Percentiles rank a stretch among this genome's conserved stretches.
phyloP scores from a whole-genome alignment of 1,140 invertebrate species.

The Bombus picipes region DNA sequence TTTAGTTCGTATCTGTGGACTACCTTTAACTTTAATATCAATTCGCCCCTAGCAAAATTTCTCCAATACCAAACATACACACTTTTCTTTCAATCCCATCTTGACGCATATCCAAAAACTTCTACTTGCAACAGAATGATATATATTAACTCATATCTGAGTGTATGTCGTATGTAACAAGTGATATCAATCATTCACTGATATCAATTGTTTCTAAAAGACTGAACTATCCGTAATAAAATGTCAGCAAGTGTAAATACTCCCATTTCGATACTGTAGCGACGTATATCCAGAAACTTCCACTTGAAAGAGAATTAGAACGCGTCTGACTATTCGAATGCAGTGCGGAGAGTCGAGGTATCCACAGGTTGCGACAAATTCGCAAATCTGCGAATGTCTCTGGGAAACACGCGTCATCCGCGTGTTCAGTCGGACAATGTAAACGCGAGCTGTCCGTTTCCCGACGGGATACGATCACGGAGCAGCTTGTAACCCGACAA shows the following conservation, averaged over 20 bases:
- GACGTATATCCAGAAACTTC: not conserved
- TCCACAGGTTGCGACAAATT: not conserved
- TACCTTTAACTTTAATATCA: too few relatives aligned
- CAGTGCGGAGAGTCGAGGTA: not conserved
- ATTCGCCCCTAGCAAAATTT: too few relatives aligned
- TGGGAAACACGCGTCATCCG: not conserved
- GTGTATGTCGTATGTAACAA: too few relatives aligned
- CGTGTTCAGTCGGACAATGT: not conserved
- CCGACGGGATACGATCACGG: slow-evolving; percentile 3
- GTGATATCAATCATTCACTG: too few relatives aligned
- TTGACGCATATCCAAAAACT: too few relatives aligned
- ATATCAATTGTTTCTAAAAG: too few relatives aligned
- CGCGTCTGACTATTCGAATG: not conserved
- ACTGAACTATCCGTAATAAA: too few relatives aligned
- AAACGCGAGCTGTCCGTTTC: slow-evolving; percentile 3
- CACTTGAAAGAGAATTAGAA: not conserved
- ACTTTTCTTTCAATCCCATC: too few relatives aligned
- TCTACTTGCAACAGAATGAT: too few relatives aligned
- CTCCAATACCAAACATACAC: too few relatives aligned
- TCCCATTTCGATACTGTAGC: not conserved
- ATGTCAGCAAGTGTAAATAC: not conserved
- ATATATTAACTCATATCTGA: too few relatives aligned
- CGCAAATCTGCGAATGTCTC: not conserved
- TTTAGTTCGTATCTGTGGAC: too few relatives aligned
- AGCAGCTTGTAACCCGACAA: not conserved